These are phyloP conservation scores for Andrena bicolor DNA, from an alignment of 2,888 invertebrate species.

Conservation along the genomic window DNA sequence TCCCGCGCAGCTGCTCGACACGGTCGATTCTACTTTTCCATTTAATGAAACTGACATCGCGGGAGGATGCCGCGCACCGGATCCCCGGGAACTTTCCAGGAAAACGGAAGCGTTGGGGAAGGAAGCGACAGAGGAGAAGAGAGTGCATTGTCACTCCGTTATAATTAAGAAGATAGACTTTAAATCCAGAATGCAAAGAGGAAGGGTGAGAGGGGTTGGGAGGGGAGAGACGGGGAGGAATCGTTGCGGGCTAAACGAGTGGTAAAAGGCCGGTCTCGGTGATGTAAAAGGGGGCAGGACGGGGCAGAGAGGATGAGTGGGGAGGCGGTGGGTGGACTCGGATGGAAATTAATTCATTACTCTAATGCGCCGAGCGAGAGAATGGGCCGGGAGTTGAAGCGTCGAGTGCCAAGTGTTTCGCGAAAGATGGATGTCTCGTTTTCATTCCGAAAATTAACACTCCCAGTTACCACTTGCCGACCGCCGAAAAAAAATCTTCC, in stretches of 20 bases:
- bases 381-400: constrained; percentile 80
- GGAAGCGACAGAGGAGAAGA: constrained; percentile 37
- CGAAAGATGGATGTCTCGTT: constrained; percentile 84
- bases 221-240: constrained; percentile 57
- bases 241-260: constrained; percentile 68
- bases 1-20: neutral
- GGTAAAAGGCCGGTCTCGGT: constrained; percentile 63
- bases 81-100: constrained; percentile 29
- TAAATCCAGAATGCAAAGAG: constrained; percentile 76
- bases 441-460: constrained; percentile 85
- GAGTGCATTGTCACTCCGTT: constrained; percentile 78
- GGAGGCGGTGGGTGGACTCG: constrained; percentile 65
- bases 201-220: constrained; percentile 14
- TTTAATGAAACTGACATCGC: constrained; percentile 36
- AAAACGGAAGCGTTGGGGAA: constrained; percentile 34
- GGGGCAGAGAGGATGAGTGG: constrained; percentile 4
- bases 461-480: constrained; percentile 78
- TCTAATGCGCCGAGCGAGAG: constrained; percentile 83
- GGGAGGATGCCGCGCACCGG: constrained; percentile 14
- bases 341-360: constrained; percentile 85
- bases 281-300: constrained; percentile 48
- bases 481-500: constrained; percentile 47
- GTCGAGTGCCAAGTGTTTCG: constrained; percentile 80
- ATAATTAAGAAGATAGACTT: constrained; percentile 84
- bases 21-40: constrained; percentile 18